A percentile compares a stretch with the other conserved stretches of the same genome.
Evolutionary conservation across 1,140 invertebrate genomes (phyloP).

Genomic region (Drosophila orosa): DNA sequence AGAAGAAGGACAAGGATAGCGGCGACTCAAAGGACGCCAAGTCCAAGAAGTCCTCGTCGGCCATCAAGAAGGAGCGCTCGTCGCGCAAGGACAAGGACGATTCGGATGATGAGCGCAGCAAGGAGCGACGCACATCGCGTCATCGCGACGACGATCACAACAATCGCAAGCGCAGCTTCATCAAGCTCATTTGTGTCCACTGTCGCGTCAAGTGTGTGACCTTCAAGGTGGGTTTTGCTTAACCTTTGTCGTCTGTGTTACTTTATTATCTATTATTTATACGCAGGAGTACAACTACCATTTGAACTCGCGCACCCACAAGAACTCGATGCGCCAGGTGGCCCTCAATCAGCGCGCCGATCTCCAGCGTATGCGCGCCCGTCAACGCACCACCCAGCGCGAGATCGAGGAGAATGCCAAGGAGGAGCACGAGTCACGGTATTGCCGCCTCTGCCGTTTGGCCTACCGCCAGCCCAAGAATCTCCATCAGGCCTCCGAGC

Average conservation of each 20-base stretch:
- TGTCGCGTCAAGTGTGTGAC: slow-evolving; percentile 89
- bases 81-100: slow-evolving; percentile 73
- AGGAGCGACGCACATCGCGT: slow-evolving; percentile 63
- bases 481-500: slow-evolving; percentile 90
- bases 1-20: slow-evolving; percentile 75
- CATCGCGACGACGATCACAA: slow-evolving; percentile 72
- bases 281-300: slow-evolving; percentile 89
- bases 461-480: slow-evolving; percentile 91
- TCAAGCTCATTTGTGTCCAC: slow-evolving; percentile 90
- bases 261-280: slow-evolving; percentile 6
- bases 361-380: slow-evolving; percentile 89
- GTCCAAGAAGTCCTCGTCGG: slow-evolving; percentile 62
- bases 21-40: slow-evolving; percentile 70
- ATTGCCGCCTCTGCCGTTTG: slow-evolving; percentile 91
- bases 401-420: slow-evolving; percentile 88
- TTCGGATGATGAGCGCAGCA: slow-evolving; percentile 70
- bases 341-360: slow-evolving; percentile 89
- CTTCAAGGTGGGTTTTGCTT: slow-evolving; percentile 86
- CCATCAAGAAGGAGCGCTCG: slow-evolving; percentile 64
- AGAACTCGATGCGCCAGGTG: slow-evolving; percentile 88
- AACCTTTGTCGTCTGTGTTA: not conserved
- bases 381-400: slow-evolving; percentile 90
- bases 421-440: slow-evolving; percentile 87
- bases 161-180: slow-evolving; percentile 85
- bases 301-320: slow-evolving; percentile 88